Percentiles rank a stretch among this genome's conserved stretches.
Conservation (phyloP, 2,888 invertebrate species). For the Pachydiplax longipennis region DNA sequence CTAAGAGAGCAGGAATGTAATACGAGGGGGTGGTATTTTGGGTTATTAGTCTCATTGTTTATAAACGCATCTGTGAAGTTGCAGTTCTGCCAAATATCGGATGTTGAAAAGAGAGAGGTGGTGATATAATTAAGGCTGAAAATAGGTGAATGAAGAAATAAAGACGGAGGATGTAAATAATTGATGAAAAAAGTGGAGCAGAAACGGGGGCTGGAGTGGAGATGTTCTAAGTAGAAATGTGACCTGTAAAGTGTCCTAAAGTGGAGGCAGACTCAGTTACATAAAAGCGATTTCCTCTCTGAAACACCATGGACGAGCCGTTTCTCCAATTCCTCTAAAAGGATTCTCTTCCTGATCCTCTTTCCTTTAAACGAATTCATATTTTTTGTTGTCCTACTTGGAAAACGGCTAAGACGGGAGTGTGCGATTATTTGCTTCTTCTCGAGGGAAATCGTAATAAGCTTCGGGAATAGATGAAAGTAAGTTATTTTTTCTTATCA, state of each 20-base stretch:
- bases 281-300: background rate
- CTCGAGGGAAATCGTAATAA: background rate
- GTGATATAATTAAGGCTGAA: background rate
- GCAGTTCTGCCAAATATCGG: too few species aligned
- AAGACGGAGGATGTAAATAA: background rate
- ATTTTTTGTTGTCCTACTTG: background rate
- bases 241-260: background rate
- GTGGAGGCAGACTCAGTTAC: background rate
- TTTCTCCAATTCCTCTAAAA: background rate
- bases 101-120: background rate
- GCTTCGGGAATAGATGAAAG: too few species aligned
- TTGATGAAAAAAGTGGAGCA: background rate
- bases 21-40: too few species aligned
- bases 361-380: background rate
- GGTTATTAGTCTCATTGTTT: too few species aligned
- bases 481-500: too few species aligned
- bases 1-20: background rate
- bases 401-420: background rate
- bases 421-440: background rate
- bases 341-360: background rate
- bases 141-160: background rate
- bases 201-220: background rate
- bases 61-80: too few species aligned
- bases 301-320: background rate
- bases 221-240: background rate